These are phyloP conservation scores for Achlya flavicornis DNA, from an alignment of 2,888 invertebrate genomes.

Conservation along the genomic window DNA sequence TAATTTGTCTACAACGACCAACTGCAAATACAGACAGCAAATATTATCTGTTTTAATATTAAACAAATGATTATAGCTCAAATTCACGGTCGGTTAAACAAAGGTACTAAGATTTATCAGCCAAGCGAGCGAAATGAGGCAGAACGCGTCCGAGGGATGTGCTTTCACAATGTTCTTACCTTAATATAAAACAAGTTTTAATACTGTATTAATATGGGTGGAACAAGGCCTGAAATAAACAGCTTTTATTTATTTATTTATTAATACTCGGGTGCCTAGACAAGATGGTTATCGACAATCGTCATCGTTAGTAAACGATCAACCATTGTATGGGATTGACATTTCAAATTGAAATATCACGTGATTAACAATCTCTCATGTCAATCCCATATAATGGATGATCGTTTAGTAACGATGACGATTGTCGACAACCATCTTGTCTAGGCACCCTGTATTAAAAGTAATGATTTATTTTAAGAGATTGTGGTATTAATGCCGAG, in stretches of 20 bases:
- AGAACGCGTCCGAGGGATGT: conserved; percentile 12
- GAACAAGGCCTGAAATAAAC: too few species aligned
- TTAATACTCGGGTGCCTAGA: too few species aligned
- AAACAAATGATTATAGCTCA: conserved; percentile 11
- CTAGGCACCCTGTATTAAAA: too few species aligned
- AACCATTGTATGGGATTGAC: too few species aligned
- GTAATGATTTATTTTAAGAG: neutral
- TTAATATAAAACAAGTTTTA: conserved; percentile 15
- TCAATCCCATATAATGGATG: too few species aligned
- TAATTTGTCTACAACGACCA: neutral
- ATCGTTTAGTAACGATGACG: too few species aligned
- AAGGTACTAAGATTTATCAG: conserved; percentile 16
- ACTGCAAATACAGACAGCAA: neutral
- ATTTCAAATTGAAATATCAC: too few species aligned
- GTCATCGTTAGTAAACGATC: too few species aligned
- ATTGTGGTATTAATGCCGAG: neutral
- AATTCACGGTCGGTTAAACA: conserved; percentile 11
- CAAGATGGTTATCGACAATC: too few species aligned
- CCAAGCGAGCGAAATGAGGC: conserved; percentile 13
- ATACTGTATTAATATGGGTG: conserved; percentile 4
- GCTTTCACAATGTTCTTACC: neutral
- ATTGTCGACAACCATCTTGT: too few species aligned
- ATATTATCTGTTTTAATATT: conserved; percentile 8
- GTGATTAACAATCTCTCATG: too few species aligned
- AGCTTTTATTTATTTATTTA: too few species aligned